phyloP scores from a whole-genome alignment of 2,888 invertebrate species.

The Nephrotoma appendiculata region DNA sequence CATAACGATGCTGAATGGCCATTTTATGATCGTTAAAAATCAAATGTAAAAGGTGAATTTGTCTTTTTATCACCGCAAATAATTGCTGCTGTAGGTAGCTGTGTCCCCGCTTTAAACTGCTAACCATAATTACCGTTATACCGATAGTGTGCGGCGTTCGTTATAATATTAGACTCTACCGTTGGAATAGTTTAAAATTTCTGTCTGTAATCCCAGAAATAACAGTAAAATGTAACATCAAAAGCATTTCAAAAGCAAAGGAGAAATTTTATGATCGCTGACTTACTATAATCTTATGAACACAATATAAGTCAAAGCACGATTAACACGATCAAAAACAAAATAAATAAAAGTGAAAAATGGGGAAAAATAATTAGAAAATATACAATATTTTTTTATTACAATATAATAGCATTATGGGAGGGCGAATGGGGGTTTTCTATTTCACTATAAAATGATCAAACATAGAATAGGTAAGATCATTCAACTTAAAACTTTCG shows the following conservation, averaged over 20 bases:
- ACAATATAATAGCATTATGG: neutral
- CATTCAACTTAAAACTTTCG: neutral
- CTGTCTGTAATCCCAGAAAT: no score
- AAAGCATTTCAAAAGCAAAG: neutral
- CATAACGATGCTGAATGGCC: no score
- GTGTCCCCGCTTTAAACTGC: no score
- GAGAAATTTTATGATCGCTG: neutral
- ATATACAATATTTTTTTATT: neutral
- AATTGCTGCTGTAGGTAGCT: no score
- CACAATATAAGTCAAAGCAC: neutral
- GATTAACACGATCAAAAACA: neutral
- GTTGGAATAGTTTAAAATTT: no score
- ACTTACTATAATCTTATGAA: neutral
- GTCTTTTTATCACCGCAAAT: no score
- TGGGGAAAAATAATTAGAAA: neutral
- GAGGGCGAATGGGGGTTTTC: neutral
- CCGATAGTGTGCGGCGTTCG: no score
- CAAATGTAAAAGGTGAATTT: no score
- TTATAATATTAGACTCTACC: no score
- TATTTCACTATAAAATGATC: neutral
- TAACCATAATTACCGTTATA: no score
- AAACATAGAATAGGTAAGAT: neutral
- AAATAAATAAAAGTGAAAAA: neutral
- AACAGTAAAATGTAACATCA: no score
- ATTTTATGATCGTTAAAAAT: no score